Evolutionary conservation across 2,113 vertebrate species (phyloP), one percentile per base, ranked within the genome.

Genomic region (Ochotona princeps): DNA sequence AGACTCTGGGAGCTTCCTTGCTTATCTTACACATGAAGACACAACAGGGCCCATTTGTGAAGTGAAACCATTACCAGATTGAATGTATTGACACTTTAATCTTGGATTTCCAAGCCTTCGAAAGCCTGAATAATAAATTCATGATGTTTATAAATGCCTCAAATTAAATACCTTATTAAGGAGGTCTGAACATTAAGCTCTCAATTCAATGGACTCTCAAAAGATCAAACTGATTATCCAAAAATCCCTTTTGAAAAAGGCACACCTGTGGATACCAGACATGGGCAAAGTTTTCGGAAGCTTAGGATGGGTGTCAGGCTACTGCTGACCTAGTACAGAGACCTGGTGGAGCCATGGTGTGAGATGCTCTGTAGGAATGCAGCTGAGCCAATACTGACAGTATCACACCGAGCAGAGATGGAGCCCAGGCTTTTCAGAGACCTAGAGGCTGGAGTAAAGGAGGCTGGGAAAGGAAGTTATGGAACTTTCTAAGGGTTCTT

Each of bases 231-330:
- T 44, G 32, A 2, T 87, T 89, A 35, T 82, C n/a, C 65, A 32
- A 92, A 92, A 91, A 89, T 76, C 2, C 30, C 30, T 81, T 73
- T 32, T 74, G 38, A 69, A 92, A 92, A 81, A 80, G 35, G 5
- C 65, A 84, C 0, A 0, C 44, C 49, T 69, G 8, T 25, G 28
- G 17, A 92, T 75, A 51, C 38, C 54, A 23, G 32, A 18, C 74
- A 90, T 63, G 23, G 38, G 20, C 66, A 91, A 38, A 92, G 7
- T 26, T 88, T 90, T 8, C 73, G 87, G 61, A n/a, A 92, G 74
- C 11, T 73, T 91, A 74, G 73, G 20, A 72, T 76, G 38, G 26
- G 35, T 14, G 35, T 28, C n/a, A 61, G 30, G 4, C 7, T 28
- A 12, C n/a, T 32, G 11, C 21, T 49, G 21, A 79, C 7, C 32